Percentiles rank a stretch among this genome's conserved stretches.
phyloP scores from a whole-genome alignment of 2,888 invertebrate genomes.

The Clepsis dumicolana region DNA sequence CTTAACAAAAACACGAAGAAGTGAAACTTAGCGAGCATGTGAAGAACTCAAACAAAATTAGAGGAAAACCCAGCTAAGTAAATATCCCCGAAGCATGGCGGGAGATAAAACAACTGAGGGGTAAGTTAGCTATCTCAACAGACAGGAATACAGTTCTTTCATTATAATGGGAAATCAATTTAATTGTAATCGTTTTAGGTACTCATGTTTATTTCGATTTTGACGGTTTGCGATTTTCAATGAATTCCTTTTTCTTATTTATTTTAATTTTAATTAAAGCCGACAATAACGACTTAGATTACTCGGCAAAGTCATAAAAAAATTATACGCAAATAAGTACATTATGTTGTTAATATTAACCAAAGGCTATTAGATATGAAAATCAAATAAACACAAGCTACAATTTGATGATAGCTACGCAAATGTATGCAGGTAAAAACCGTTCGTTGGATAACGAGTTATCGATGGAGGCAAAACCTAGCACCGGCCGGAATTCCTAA shows the following conservation, averaged over 20 bases:
- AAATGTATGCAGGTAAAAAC: conserved; percentile 53
- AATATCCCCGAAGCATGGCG: conserved; percentile 34
- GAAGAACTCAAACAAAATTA: conserved; percentile 43
- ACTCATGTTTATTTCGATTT: no score
- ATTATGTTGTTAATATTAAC: no score
- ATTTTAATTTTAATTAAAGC: no score
- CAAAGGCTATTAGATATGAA: not conserved
- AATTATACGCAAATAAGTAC: no score
- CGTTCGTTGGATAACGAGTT: conserved; percentile 62
- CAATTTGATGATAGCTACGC: not conserved
- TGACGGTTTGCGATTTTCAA: no score
- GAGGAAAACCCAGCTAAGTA: conserved; percentile 27
- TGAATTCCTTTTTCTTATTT: no score
- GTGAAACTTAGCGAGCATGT: conserved; percentile 38
- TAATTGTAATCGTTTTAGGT: no score
- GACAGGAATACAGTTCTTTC: conserved; percentile 7
- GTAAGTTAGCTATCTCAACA: conserved; percentile 20
- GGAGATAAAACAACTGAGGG: conserved; percentile 21
- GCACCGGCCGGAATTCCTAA: conserved; percentile 65
- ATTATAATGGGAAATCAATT: not conserved
- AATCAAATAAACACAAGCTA: not conserved
- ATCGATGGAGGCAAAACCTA: conserved; percentile 64
- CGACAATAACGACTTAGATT: no score
- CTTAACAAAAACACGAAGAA: conserved; percentile 39
- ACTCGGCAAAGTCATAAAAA: no score